These are phyloP conservation scores for Danio aesculapii DNA, from an alignment of 2,797 vertebrate genomes.

Conservation along the genomic window DNA sequence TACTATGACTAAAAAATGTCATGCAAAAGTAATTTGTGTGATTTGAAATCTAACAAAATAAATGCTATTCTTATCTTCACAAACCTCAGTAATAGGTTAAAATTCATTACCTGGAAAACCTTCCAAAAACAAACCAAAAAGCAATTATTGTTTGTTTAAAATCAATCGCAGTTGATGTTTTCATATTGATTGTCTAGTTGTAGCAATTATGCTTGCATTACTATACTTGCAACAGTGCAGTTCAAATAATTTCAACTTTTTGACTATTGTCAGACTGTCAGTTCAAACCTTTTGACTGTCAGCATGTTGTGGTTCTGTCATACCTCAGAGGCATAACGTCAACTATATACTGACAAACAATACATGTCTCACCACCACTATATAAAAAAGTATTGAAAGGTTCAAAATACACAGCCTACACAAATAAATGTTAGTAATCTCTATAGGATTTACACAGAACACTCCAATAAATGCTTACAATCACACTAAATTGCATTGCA, in stretches of 20 bases:
- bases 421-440: slow-evolving; percentile 7
- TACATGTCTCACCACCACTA: not conserved
- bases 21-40: no score
- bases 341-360: not conserved
- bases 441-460: no score
- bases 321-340: not conserved
- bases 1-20: no score
- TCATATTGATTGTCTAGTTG: not conserved
- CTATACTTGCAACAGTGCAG: not conserved
- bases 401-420: not conserved
- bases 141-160: not conserved
- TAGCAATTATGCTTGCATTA: not conserved
- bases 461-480: not conserved
- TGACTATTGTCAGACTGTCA: not conserved
- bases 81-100: not conserved
- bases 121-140: not conserved
- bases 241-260: not conserved
- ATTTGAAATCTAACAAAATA: no score
- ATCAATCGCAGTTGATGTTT: not conserved
- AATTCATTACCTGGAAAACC: no score
- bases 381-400: not conserved
- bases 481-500: not conserved
- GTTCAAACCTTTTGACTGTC: not conserved
- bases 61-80: no score
- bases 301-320: not conserved